Evolutionary conservation across 2,797 vertebrate genomes (phyloP).

Genomic region (Clamator glandarius): DNA sequence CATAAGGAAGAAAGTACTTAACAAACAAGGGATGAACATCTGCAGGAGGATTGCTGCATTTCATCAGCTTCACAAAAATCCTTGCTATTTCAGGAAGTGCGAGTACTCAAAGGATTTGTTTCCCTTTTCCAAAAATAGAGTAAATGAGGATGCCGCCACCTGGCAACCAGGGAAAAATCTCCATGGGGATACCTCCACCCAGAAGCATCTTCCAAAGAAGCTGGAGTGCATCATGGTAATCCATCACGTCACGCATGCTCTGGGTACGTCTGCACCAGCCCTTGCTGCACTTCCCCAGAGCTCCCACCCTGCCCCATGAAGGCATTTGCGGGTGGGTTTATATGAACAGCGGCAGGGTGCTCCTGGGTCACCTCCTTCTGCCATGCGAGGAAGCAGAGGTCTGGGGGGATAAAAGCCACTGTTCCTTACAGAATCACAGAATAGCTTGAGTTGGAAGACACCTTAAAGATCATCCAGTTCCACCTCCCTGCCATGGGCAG

Average conservation of each 20-base stretch:
- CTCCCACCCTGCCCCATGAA: not conserved
- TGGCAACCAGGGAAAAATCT: not conserved
- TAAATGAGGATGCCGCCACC: not conserved
- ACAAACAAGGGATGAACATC: rapidly evolving
- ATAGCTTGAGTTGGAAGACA: too few species aligned
- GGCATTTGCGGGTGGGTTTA: not conserved
- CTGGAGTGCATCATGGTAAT: not conserved
- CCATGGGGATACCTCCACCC: not conserved
- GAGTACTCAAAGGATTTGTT: not conserved
- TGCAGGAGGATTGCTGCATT: not conserved
- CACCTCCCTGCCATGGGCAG: too few species aligned
- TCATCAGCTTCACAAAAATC: not conserved
- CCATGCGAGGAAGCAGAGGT: not conserved
- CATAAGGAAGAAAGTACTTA: not conserved
- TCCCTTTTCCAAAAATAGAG: not conserved
- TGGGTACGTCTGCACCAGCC: not conserved
- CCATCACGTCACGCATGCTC: rapidly evolving
- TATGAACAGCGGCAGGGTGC: rapidly evolving
- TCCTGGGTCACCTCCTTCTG: not conserved
- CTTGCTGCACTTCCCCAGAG: rapidly evolving
- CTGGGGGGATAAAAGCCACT: not conserved
- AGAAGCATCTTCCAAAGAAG: not conserved
- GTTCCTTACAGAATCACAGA: not conserved
- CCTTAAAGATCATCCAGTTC: too few species aligned
- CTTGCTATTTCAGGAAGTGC: not conserved